Evolutionary conservation across 1,140 invertebrate genomes (phyloP).

Genomic region (Tetragnatha versicolor): DNA sequence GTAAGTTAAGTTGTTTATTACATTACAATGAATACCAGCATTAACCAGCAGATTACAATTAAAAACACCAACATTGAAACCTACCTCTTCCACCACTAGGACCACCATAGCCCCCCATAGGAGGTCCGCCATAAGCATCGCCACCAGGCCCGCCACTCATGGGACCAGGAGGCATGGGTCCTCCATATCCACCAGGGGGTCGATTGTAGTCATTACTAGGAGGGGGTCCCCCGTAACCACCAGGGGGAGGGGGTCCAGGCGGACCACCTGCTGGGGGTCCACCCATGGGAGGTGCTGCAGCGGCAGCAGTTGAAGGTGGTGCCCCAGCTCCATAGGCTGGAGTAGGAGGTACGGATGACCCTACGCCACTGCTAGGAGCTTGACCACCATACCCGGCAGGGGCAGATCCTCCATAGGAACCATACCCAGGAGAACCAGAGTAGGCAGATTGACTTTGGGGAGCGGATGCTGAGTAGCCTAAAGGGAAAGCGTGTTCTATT

Average conservation of each 20-base stretch:
- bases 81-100: slow-evolving; percentile 46
- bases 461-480: slow-evolving; percentile 48
- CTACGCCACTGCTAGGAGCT: slow-evolving; percentile 34
- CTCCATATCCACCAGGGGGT: slow-evolving; percentile 49
- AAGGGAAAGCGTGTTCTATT: too few relatives aligned
- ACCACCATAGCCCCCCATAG: slow-evolving; percentile 36
- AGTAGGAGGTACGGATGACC: slow-evolving; percentile 37
- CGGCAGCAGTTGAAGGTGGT: slow-evolving; percentile 31
- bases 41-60: too few relatives aligned
- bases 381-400: slow-evolving; percentile 46
- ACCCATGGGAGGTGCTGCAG: slow-evolving; percentile 33
- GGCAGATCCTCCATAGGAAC: slow-evolving; percentile 49
- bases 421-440: slow-evolving; percentile 46
- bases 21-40: too few relatives aligned
- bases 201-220: slow-evolving; percentile 44
- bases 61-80: slow-evolving; percentile 44
- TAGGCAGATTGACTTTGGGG: slow-evolving; percentile 46
- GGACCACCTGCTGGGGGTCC: slow-evolving; percentile 38
- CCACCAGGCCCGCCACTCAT: slow-evolving; percentile 44
- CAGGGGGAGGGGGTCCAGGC: slow-evolving; percentile 34
- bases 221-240: slow-evolving; percentile 46
- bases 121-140: slow-evolving; percentile 43
- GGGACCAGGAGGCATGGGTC: slow-evolving; percentile 36
- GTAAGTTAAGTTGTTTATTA: too few relatives aligned
- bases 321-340: slow-evolving; percentile 46